phyloP scores from a whole-genome alignment of 2,797 vertebrate species.

The Chaenodraco wilsoni region DNA sequence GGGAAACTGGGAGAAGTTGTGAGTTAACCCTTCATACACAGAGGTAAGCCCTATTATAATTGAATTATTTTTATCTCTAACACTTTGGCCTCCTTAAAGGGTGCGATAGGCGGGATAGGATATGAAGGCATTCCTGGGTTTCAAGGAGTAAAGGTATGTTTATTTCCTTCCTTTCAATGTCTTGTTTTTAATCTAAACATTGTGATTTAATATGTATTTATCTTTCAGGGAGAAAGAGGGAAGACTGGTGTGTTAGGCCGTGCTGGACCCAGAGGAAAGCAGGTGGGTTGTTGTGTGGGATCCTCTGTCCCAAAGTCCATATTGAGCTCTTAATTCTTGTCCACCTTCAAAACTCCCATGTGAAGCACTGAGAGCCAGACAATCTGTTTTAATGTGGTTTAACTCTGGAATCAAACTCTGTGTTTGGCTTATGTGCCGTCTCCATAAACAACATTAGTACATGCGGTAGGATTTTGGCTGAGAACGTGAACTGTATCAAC shows the following conservation, averaged over 20 bases:
- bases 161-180: not conserved
- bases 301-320: conserved; percentile 39
- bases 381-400: conserved; percentile 66
- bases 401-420: conserved; percentile 50
- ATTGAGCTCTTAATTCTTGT: conserved; percentile 36
- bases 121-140: conserved; percentile 83
- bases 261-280: conserved; percentile 73
- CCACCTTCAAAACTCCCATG: conserved; percentile 46
- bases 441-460: conserved; percentile 75
- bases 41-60: conserved; percentile 29
- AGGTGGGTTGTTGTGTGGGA: conserved; percentile 72
- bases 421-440: conserved; percentile 63
- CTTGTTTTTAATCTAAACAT: conserved; percentile 15
- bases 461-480: conserved; percentile 64
- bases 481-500: conserved; percentile 57
- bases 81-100: conserved; percentile 68
- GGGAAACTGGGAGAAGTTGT: conserved; percentile 77
- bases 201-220: conserved; percentile 32
- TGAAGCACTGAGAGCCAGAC: conserved; percentile 39
- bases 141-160: conserved; percentile 86
- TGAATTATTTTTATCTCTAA: conserved; percentile 46
- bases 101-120: conserved; percentile 77
- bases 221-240: conserved; percentile 80
- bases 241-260: conserved; percentile 69
- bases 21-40: conserved; percentile 54